A percentile compares a stretch with the other conserved stretches of the same genome.
These are phyloP conservation scores for Lepidostoma basale DNA, from an alignment of 1,140 invertebrate species.

Conservation along the genomic window DNA sequence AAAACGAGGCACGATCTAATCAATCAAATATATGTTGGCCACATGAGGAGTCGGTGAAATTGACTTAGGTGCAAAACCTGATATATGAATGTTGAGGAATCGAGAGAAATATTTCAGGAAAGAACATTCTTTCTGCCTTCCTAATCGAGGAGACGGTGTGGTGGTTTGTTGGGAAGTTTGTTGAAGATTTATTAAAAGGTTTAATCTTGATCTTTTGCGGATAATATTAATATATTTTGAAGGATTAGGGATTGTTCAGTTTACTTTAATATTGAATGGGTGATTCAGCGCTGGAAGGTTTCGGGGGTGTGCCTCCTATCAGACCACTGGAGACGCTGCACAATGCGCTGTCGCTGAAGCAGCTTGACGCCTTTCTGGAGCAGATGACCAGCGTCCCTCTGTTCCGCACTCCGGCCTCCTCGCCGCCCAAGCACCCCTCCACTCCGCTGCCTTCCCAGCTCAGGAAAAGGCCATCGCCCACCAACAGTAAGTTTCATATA, in stretches of 20 bases:
- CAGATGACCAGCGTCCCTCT: slow-evolving; percentile 76
- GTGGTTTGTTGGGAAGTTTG: too few species aligned
- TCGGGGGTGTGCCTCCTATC: slow-evolving; percentile 90
- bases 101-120: too few species aligned
- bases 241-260: neutral
- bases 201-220: neutral
- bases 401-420: slow-evolving; percentile 72
- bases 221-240: neutral
- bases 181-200: too few species aligned
- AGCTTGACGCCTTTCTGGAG: slow-evolving; percentile 87
- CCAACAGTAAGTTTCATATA: slow-evolving; percentile 52
- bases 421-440: slow-evolving; percentile 69
- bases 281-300: slow-evolving; percentile 73
- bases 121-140: too few species aligned
- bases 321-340: slow-evolving; percentile 94
- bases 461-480: slow-evolving; percentile 51
- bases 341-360: slow-evolving; percentile 89
- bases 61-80: too few species aligned
- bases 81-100: too few species aligned
- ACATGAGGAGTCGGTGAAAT: too few species aligned
- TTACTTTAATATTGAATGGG: too few species aligned
- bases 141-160: too few species aligned
- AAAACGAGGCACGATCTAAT: too few species aligned
- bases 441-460: slow-evolving; percentile 58
- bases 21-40: too few species aligned